Evolutionary conservation across 2,113 vertebrate species (phyloP).

Genomic region (Trochalopteron elliotii): DNA sequence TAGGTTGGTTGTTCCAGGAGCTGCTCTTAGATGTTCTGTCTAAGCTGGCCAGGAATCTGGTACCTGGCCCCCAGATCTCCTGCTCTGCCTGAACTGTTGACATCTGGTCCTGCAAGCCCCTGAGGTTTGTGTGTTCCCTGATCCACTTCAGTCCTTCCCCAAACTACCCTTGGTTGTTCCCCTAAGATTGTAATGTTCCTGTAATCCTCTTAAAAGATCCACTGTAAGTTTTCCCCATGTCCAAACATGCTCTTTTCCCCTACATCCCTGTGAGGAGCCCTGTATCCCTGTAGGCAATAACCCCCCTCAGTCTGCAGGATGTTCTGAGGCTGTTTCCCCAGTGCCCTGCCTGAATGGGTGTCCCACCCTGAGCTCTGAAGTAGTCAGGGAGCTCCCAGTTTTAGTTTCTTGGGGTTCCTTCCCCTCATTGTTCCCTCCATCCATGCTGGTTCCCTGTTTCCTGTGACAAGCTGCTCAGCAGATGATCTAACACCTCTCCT

Average conservation of each 20-base stretch:
- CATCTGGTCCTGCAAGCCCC: neutral
- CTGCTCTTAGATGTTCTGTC: neutral
- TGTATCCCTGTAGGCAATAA: neutral
- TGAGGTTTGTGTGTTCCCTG: neutral
- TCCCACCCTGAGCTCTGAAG: neutral
- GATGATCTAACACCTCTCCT: neutral
- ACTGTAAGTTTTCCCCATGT: accelerated
- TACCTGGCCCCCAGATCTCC: neutral
- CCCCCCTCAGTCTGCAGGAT: neutral
- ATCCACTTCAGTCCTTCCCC: neutral
- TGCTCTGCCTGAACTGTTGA: neutral
- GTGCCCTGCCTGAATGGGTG: neutral
- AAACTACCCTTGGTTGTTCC: neutral
- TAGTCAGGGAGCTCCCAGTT: neutral
- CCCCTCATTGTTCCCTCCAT: neutral
- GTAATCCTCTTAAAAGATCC: neutral
- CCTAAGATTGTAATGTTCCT: neutral
- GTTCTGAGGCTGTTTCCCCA: neutral
- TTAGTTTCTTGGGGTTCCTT: neutral
- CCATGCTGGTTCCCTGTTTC: neutral
- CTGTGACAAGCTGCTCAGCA: neutral
- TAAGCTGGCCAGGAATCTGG: accelerated
- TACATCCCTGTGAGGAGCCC: accelerated
- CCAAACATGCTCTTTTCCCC: neutral
- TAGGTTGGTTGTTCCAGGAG: neutral